phyloP scores from a whole-genome alignment of 2,797 vertebrate species.

The Hemitrygon akajei region DNA sequence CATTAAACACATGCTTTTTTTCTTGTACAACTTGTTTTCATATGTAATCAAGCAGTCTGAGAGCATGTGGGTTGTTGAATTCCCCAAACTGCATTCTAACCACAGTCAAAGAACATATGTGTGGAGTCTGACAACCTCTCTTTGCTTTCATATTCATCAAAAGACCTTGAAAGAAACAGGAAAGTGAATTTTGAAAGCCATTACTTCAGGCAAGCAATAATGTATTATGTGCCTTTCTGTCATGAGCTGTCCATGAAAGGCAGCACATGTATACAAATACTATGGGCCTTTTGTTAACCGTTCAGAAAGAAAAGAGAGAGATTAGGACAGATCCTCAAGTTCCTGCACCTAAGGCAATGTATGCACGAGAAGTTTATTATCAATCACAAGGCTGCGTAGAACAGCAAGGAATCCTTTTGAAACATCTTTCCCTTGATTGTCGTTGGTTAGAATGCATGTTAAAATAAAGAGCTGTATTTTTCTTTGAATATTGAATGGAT shows the following conservation, averaged over 20 bases:
- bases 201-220: background rate
- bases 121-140: background rate
- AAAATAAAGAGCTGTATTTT: background rate
- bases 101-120: background rate
- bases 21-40: background rate
- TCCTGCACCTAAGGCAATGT: background rate
- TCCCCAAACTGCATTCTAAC: background rate
- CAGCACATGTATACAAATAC: background rate
- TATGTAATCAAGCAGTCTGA: background rate
- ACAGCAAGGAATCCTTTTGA: background rate
- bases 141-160: background rate
- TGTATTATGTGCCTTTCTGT: background rate
- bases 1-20: background rate
- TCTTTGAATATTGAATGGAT: background rate
- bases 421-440: background rate
- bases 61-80: background rate
- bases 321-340: background rate
- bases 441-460: background rate
- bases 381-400: background rate
- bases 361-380: background rate
- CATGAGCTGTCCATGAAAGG: background rate
- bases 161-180: background rate
- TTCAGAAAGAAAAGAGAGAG: background rate
- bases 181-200: background rate
- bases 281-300: background rate